A percentile compares a stretch with the other conserved stretches of the same genome.
Evolutionary conservation across 1,140 invertebrate species (phyloP).

Genomic region (Hycleus cichorii): DNA sequence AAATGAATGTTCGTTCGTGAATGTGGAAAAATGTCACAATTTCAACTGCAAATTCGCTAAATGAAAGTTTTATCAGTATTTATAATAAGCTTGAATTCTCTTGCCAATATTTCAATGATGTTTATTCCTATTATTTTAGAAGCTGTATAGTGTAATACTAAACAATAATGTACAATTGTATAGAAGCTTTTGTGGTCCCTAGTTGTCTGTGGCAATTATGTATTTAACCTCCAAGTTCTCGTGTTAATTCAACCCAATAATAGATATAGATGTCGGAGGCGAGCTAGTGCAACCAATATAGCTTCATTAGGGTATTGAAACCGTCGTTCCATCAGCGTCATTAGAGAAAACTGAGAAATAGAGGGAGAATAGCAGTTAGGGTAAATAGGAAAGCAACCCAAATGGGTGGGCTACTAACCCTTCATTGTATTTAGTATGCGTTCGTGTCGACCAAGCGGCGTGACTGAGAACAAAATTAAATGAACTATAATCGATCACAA

Average conservation of each 20-base stretch:
- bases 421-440: constrained; percentile 16
- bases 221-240: constrained; percentile 10
- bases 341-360: not conserved
- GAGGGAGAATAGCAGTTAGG: not conserved
- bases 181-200: constrained; percentile 5
- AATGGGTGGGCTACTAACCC: not conserved
- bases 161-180: not conserved
- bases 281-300: constrained; percentile 10
- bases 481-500: constrained; percentile 28
- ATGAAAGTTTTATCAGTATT: no score
- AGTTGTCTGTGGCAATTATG: constrained; percentile 13
- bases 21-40: no score
- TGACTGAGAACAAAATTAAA: constrained; percentile 14
- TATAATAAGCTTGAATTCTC: no score
- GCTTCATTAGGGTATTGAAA: constrained; percentile 12
- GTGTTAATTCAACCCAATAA: constrained; percentile 9
- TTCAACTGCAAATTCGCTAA: no score
- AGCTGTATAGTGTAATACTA: no score
- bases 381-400: no score
- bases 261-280: constrained; percentile 9
- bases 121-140: no score
- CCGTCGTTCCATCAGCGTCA: constrained; percentile 8
- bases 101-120: no score
- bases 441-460: not conserved
- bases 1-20: no score